Conservation (phyloP, 2,888 invertebrate genomes). For the Oligia fasciuncula region DNA sequence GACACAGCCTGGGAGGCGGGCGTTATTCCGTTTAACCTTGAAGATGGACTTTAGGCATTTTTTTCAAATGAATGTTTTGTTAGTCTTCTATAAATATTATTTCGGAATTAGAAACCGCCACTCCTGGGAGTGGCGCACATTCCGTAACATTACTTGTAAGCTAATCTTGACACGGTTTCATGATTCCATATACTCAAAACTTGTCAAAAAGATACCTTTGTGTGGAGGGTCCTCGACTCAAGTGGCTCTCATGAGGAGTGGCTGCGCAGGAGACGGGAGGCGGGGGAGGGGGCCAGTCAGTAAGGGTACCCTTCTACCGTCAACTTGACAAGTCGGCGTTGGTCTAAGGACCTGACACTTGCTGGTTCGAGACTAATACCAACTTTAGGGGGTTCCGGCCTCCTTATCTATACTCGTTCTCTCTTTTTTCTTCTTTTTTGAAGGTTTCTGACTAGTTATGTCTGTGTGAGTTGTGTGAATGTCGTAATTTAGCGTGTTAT, state of each 20-base stretch:
- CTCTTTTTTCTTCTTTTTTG: constrained; percentile 39
- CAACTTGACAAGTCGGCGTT: constrained; percentile 87
- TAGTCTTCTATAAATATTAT: not conserved
- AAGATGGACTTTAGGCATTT: not conserved
- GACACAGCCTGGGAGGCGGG: not conserved
- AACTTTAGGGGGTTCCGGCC: constrained; percentile 77
- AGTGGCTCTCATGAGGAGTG: constrained; percentile 62
- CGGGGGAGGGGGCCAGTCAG: constrained; percentile 62
- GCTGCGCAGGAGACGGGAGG: constrained; percentile 50
- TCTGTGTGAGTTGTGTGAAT: not conserved
- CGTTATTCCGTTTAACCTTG: not conserved
- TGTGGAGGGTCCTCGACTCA: constrained; percentile 63
- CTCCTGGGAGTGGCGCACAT: not conserved
- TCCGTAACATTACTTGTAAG: constrained; percentile 45
- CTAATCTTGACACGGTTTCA: constrained; percentile 73
- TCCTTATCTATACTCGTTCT: constrained; percentile 76
- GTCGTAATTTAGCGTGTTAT: not conserved
- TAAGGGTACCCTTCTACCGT: constrained; percentile 79
- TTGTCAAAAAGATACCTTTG: constrained; percentile 85
- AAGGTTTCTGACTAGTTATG: constrained; percentile 15
- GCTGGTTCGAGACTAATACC: constrained; percentile 87
- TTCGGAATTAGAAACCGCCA: not conserved
- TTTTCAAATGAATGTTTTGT: not conserved
- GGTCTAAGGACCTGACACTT: constrained; percentile 75
- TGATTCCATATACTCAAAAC: constrained; percentile 67